Base-by-base conservation (phyloP, 2,888 invertebrate species). In the Thecocarcelia acutangulata region DNA sequence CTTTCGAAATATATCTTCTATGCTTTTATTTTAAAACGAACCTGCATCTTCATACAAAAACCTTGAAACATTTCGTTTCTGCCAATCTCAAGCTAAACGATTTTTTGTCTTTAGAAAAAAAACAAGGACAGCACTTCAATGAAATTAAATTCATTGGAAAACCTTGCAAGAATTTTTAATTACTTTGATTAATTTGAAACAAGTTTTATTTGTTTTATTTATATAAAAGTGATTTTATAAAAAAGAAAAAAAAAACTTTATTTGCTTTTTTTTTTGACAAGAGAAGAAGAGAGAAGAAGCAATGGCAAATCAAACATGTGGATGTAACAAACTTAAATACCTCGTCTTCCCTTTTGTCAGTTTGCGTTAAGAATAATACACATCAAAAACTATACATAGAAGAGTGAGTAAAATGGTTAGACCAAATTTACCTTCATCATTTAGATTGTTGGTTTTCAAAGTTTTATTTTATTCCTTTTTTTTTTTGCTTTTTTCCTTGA, bases 181-280 rank as follows among this genome's bases (percentile, higher is more conserved):
- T 86, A 87, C 85, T 85, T 86, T 87, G 85, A 87, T 87, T 87
- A 85, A 86, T 85, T 87, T 87, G 84, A 84, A 84, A 83, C 58
- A 66, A 72, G 64, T 78, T 72, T 72, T 68, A 42, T 75, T 75
- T 75, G 56, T 17, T 66, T 40, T 66, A 42, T 37, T 12, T 59
- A 13, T 54, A 54, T 6, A 44, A 44, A 72, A 50, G 13, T 52
- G 59, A 70, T 17, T 40, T 17, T 12, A 9, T 3, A 58, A 3
- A 40, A 33, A 12, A 11, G 2, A 19, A 28, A 52, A 70, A 61
- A 42, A 3, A 8, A 50, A 61, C 40, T 33, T 33, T 28, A 28
- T n/a, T n/a, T 28, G 28, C 28, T 28, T n/a, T n/a, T 24, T 5
- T 48, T 63, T 63, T 50, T n/a, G 3, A 13, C 50, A 61, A 42